phyloP scores from a whole-genome alignment of 2,113 vertebrate genomes.

The Sigmodon hispidus region DNA sequence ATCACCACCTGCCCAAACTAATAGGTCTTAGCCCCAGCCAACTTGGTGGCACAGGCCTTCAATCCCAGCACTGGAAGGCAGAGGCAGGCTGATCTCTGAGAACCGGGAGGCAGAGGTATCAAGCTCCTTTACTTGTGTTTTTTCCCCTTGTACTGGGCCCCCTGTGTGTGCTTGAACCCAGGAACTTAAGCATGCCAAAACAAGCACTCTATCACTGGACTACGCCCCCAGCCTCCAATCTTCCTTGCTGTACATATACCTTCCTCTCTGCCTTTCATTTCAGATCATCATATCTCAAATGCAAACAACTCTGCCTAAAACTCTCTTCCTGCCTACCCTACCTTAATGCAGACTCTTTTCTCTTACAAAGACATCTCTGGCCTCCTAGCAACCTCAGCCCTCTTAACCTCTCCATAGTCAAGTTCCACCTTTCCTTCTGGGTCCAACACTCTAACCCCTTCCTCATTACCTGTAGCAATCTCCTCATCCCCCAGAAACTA shows the following conservation, averaged over 20 bases:
- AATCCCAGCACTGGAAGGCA: background rate
- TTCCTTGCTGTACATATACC: background rate
- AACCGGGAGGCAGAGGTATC: background rate
- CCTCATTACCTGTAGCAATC: background rate
- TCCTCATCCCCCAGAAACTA: background rate
- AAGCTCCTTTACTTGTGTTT: background rate
- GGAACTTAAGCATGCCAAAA: background rate
- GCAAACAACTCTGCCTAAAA: background rate
- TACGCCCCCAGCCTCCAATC: background rate
- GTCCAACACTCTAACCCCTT: background rate
- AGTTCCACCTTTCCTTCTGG: background rate
- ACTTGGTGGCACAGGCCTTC: background rate
- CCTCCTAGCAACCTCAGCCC: background rate
- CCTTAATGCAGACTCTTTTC: background rate
- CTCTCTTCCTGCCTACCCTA: background rate
- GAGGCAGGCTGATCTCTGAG: background rate
- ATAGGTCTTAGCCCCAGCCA: background rate
- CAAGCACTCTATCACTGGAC: background rate
- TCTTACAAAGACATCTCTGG: background rate
- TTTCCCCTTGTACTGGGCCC: background rate
- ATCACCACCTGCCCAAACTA: background rate
- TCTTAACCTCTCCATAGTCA: background rate
- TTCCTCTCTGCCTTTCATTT: background rate
- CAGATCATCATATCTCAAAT: background rate
- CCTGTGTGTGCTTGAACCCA: background rate